A percentile compares a stretch with the other conserved stretches of the same genome.
Evolutionary conservation across 2,113 vertebrate genomes (phyloP).

Genomic region (Corynorhinus townsendii): DNA sequence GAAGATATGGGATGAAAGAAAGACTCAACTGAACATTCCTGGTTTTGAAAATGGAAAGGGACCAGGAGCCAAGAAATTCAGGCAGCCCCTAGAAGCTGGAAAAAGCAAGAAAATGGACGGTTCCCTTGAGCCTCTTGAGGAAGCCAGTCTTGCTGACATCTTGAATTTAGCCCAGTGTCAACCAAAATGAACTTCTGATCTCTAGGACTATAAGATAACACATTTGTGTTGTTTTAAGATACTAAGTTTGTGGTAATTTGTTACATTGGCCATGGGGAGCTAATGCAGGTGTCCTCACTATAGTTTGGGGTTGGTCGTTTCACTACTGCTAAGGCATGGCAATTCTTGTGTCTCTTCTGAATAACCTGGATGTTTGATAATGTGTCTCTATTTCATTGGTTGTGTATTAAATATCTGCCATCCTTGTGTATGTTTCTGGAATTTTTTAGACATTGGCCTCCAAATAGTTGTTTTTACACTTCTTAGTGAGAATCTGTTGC

Average conservation of each 20-base stretch:
- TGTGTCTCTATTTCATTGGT: background rate
- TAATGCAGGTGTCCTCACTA: background rate
- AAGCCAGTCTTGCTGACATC: background rate
- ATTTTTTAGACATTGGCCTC: background rate
- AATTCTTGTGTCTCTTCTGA: background rate
- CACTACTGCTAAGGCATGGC: background rate
- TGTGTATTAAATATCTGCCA: background rate
- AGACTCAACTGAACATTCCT: background rate
- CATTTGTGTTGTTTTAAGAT: background rate
- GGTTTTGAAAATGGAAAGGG: background rate
- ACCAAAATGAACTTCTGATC: background rate
- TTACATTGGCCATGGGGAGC: background rate
- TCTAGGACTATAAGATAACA: background rate
- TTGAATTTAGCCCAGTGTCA: background rate
- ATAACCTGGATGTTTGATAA: background rate
- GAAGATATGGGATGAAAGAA: background rate
- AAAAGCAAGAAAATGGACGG: background rate
- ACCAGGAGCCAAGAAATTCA: background rate
- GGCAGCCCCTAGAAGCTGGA: background rate
- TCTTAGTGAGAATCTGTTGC: background rate
- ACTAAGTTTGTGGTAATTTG: background rate
- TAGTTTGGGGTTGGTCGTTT: background rate
- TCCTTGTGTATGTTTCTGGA: too few species aligned
- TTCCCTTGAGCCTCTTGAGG: background rate
- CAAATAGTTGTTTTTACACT: background rate